A percentile compares a stretch with the other conserved stretches of the same genome.
phyloP scores from a whole-genome alignment of 2,888 invertebrate species.

The Rhagonycha lutea region DNA sequence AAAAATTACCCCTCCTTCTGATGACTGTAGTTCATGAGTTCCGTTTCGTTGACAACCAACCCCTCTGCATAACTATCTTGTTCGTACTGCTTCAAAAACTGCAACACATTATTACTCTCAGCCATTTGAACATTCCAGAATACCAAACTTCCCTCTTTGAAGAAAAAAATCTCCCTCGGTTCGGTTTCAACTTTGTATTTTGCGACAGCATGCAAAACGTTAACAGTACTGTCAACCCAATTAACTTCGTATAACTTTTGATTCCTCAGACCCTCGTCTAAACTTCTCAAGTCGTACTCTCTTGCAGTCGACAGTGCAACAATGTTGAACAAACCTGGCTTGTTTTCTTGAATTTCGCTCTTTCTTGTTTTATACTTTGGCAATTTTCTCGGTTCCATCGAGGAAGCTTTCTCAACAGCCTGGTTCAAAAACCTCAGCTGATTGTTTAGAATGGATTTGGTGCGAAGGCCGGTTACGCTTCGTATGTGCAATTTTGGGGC shows the following conservation, averaged over 20 bases:
- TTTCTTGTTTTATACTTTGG: not conserved
- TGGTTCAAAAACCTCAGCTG: not conserved
- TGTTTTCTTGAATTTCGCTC: not conserved
- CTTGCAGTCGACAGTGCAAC: slow-evolving; percentile 87
- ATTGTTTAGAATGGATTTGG: not conserved
- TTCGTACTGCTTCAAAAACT: slow-evolving; percentile 71
- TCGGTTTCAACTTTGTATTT: slow-evolving; percentile 79
- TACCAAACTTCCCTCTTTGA: slow-evolving; percentile 86
- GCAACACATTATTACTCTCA: slow-evolving; percentile 76
- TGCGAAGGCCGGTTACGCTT: not conserved
- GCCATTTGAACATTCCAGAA: slow-evolving; percentile 88
- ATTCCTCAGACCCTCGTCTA: slow-evolving; percentile 69
- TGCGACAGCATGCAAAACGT: slow-evolving; percentile 82
- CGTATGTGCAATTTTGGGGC: not conserved
- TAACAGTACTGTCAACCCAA: slow-evolving; percentile 64
- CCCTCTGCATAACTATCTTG: slow-evolving; percentile 70
- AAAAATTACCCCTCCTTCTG: slow-evolving; percentile 53
- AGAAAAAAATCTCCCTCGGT: slow-evolving; percentile 86
- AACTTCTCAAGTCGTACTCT: slow-evolving; percentile 76
- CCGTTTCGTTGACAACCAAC: slow-evolving; percentile 77
- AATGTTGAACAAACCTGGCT: slow-evolving; percentile 68
- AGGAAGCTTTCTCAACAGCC: not conserved
- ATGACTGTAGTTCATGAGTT: slow-evolving; percentile 82
- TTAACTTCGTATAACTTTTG: slow-evolving; percentile 80
- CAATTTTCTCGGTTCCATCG: not conserved